Percentiles rank a stretch among this genome's conserved stretches.
phyloP scores from a whole-genome alignment of 37 sponge, comb jelly and placozoan species.

The Beroe forskalii region DNA sequence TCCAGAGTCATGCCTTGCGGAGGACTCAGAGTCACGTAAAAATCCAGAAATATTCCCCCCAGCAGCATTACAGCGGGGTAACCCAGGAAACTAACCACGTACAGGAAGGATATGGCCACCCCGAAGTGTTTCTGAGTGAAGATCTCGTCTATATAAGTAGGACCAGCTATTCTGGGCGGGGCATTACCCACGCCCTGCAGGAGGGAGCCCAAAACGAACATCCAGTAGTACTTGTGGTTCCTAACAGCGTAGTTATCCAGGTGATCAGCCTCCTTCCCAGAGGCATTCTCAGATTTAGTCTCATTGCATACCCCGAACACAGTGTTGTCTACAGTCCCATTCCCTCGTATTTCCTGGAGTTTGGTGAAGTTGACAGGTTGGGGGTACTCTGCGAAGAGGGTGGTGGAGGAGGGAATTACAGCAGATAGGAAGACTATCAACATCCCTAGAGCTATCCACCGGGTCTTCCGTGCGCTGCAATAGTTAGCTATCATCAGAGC shows the following conservation, averaged over 20 bases:
- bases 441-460: conserved; percentile 53
- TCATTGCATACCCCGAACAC: conserved; percentile 23
- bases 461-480: conserved; percentile 23
- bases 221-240: conserved; percentile 64
- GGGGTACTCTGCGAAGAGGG: conserved; percentile 39
- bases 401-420: conserved; percentile 38
- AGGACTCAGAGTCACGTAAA: conserved; percentile 37
- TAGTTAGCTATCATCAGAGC: conserved; percentile 49
- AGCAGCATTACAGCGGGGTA: conserved; percentile 17
- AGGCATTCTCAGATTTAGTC: background rate
- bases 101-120: conserved; percentile 53
- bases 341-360: background rate
- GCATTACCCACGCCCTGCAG: conserved; percentile 18
- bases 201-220: conserved; percentile 50
- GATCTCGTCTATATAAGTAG: conserved; percentile 60
- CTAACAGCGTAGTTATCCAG: conserved; percentile 8
- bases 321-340: background rate
- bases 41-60: conserved; percentile 1
- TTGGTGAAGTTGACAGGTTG: background rate
- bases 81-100: conserved; percentile 36
- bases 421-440: background rate
- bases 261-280: background rate
- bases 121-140: conserved; percentile 64
- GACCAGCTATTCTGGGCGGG: conserved; percentile 37
- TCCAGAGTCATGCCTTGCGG: background rate